Percentiles rank a stretch among this genome's conserved stretches.
These are phyloP conservation scores for Zaprionus taronus DNA, from an alignment of 1,140 invertebrate genomes.

Conservation along the genomic window DNA sequence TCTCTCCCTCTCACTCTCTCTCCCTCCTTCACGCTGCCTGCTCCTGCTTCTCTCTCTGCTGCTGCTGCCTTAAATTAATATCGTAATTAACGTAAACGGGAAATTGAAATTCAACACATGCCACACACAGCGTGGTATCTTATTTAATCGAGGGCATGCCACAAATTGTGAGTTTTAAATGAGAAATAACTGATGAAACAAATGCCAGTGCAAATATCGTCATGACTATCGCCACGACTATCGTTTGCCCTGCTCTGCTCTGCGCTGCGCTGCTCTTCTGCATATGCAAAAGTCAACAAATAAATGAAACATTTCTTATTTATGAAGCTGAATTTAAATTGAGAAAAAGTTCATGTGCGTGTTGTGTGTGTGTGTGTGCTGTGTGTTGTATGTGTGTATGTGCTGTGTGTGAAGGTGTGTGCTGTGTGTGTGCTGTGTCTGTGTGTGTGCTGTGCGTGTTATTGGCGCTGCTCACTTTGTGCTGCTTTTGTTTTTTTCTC, in stretches of 20 bases:
- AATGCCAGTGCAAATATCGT: neutral
- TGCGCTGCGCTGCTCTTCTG: neutral
- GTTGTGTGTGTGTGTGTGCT: no score
- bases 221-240: neutral
- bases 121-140: neutral
- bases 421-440: neutral
- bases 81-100: neutral
- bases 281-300: constrained; percentile 7
- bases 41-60: neutral
- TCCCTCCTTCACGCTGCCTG: neutral
- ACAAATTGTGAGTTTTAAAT: neutral
- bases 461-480: neutral
- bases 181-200: neutral
- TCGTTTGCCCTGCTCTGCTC: neutral
- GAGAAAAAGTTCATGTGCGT: neutral
- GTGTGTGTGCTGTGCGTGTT: neutral
- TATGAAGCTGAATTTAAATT: constrained; percentile 6
- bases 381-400: no score
- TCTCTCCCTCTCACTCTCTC: neutral
- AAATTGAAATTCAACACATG: constrained; percentile 9
- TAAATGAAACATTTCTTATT: constrained; percentile 5
- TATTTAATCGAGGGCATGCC: neutral
- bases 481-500: neutral
- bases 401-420: neutral
- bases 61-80: neutral